Evolutionary conservation across 1,140 invertebrate genomes (phyloP).

Genomic region (Lasioglossum baleicum): DNA sequence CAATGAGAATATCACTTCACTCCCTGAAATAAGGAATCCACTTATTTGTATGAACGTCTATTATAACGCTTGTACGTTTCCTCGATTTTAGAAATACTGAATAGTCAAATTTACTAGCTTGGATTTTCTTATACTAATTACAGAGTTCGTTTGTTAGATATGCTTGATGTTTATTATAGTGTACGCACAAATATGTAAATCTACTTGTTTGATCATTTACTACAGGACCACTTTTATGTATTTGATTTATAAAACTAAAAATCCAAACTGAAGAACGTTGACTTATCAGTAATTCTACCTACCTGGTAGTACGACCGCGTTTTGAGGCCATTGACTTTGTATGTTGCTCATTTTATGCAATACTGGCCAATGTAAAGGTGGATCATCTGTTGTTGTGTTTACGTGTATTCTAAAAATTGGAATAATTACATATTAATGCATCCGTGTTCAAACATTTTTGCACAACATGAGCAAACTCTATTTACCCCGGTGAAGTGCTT

Average conservation of each 20-base stretch:
- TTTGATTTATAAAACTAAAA: too few species aligned
- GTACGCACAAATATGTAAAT: too few species aligned
- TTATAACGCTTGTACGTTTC: neutral
- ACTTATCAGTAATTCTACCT: slow-evolving; percentile 27
- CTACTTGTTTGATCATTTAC: too few species aligned
- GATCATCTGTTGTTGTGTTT: slow-evolving; percentile 63
- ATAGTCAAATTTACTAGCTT: too few species aligned
- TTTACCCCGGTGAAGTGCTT: slow-evolving; percentile 60
- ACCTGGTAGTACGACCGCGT: slow-evolving; percentile 92
- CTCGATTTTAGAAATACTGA: too few species aligned
- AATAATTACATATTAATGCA: slow-evolving; percentile 16
- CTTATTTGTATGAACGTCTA: neutral
- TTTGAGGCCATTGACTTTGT: slow-evolving; percentile 91
- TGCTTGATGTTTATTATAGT: too few species aligned
- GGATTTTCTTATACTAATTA: too few species aligned
- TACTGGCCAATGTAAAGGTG: slow-evolving; percentile 84
- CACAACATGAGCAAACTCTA: neutral
- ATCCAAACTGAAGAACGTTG: too few species aligned
- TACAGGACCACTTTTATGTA: too few species aligned
- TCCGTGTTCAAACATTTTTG: too few species aligned
- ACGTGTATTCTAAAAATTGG: slow-evolving; percentile 47
- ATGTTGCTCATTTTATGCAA: slow-evolving; percentile 85
- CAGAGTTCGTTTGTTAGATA: too few species aligned
- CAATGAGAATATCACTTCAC: slow-evolving; percentile 95
- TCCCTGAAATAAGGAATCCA: slow-evolving; percentile 81